Conservation (phyloP, 1,140 invertebrate species). For the Pachypeltis micranthus region DNA sequence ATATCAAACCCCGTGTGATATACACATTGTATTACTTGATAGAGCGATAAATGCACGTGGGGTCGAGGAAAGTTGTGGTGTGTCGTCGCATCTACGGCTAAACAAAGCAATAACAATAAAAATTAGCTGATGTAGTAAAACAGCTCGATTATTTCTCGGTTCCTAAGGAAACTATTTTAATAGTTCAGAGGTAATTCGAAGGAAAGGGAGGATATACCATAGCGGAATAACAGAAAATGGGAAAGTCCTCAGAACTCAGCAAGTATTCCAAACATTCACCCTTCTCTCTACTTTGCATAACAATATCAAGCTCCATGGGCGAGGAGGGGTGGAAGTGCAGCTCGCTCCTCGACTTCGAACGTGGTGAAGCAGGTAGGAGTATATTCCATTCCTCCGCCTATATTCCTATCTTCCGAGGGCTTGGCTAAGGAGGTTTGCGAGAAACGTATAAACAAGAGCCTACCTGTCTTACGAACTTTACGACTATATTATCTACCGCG, state of each 20-base stretch:
- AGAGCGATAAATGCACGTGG: too few species aligned
- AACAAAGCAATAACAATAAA: too few species aligned
- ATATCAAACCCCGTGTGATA: too few species aligned
- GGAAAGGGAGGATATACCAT: not conserved
- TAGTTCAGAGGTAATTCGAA: not conserved
- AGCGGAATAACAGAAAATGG: not conserved
- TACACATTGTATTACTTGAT: too few species aligned
- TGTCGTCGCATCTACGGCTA: too few species aligned
- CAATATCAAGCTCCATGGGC: constrained; percentile 15
- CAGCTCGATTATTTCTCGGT: too few species aligned
- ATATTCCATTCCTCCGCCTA: not conserved
- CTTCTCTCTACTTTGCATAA: constrained; percentile 11
- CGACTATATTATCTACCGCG: not conserved
- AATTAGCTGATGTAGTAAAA: too few species aligned
- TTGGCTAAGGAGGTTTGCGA: not conserved
- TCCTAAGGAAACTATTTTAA: constrained; percentile 13
- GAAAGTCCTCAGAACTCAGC: too few species aligned
- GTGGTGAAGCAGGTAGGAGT: too few species aligned
- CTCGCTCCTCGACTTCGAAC: not conserved
- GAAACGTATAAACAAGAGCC: constrained; percentile 12
- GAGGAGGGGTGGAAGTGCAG: not conserved
- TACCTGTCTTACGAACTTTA: constrained; percentile 11
- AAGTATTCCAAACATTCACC: constrained; percentile 10
- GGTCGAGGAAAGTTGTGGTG: too few species aligned
- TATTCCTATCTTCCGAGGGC: not conserved